Base-by-base conservation (phyloP, 2,113 vertebrate genomes). In the Coptodon bakossiorum region DNA sequence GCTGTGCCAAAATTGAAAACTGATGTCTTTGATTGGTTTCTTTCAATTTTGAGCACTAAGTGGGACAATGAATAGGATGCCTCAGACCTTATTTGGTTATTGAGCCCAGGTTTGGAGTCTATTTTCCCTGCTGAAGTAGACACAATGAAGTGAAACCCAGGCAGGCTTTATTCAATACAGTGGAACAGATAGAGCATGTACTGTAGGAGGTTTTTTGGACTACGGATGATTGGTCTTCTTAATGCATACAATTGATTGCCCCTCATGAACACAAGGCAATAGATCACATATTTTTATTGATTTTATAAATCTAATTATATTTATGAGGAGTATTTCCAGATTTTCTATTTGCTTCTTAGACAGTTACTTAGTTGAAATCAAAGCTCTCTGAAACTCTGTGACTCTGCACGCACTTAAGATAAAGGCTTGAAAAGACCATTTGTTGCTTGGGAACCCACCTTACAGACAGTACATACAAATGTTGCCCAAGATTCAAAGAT, bases 51-150 rank as follows among this genome's bases (percentile, higher is more conserved):
- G 6, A 56, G n/a, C 11, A 36, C 82, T 88, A 31, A 84, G 78
- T 5, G 85, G 43, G 88, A 38, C 91, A 91, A 92, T 93, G 86
- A 91, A 86, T 31, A 85, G 50, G 61, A 59, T 6, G 27, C 57
- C 8, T 86, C 52, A 86, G 81, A 86, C 54, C 61, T 84, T 85
- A 90, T 92, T 91, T 87, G 8, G 86, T 1, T 82, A 94, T 90
- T 31, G 90, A 92, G 24, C 81, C 16, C 3, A 4, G 16, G 61
- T 7, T 19, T 68, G 31, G 76, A 38, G 80, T 66, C 79, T 29
- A 19, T 34, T 81, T 6, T 50, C 45, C 12, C 63, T 5, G 78
- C 40, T 81, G 34, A 38, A 78, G 80, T 27, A 57, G 81, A 80
- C 71, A 52, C 66, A 90, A 90, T 45, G 61, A 86, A 89, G 85